Percentiles rank a stretch among this genome's conserved stretches.
These are phyloP conservation scores for Nixonia krombeini DNA, from an alignment of 1,140 invertebrate species.

Conservation along the genomic window DNA sequence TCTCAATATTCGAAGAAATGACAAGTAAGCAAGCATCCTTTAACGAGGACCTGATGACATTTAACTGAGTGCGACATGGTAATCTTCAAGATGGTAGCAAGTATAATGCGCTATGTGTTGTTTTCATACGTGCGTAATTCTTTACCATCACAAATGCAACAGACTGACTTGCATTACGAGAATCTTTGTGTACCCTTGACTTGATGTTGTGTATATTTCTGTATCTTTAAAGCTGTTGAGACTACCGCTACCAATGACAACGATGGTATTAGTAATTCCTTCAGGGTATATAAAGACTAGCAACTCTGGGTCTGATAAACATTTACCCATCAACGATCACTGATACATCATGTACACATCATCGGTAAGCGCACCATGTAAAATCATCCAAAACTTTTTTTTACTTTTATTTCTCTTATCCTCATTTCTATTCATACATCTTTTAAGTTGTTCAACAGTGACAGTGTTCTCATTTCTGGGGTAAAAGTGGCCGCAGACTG, in stretches of 20 bases:
- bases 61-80: conserved; percentile 58
- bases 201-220: conserved; percentile 35
- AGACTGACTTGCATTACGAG: conserved; percentile 32
- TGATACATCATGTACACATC: conserved; percentile 61
- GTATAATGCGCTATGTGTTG: conserved; percentile 54
- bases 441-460: conserved; percentile 1
- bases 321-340: conserved; percentile 65
- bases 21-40: conserved; percentile 60
- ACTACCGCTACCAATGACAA: conserved; percentile 30
- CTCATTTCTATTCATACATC: background rate
- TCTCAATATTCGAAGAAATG: conserved; percentile 40
- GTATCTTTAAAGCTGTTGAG: conserved; percentile 39
- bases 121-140: conserved; percentile 49
- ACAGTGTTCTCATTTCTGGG: conserved; percentile 4
- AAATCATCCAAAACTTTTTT: background rate
- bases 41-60: conserved; percentile 63
- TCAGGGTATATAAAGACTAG: conserved; percentile 62
- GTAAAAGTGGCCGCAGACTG: too few relatives aligned
- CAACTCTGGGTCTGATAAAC: conserved; percentile 60
- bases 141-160: conserved; percentile 36
- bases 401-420: conserved; percentile 3
- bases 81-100: conserved; percentile 54
- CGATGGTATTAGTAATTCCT: conserved; percentile 45
- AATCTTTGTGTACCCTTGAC: conserved; percentile 50
- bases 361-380: conserved; percentile 54